phyloP scores from a whole-genome alignment of 2,113 vertebrate genomes.

The Apistogramma diplotaenia region DNA sequence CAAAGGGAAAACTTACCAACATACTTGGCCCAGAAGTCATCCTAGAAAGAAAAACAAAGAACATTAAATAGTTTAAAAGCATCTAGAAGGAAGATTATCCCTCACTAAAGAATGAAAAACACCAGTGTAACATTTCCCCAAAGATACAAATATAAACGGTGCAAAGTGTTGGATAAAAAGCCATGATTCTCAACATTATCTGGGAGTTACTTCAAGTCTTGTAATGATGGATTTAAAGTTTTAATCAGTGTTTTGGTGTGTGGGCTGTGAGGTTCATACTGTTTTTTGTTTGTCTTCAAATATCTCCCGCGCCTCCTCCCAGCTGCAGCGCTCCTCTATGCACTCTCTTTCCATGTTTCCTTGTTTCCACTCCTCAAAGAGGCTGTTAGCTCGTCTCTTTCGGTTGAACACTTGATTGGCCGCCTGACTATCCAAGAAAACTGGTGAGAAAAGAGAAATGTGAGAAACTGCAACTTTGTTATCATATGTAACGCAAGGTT shows the following conservation, averaged over 20 bases:
- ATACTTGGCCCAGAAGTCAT: conserved; percentile 87
- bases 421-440: conserved; percentile 79
- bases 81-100: not conserved
- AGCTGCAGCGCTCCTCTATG: conserved; percentile 82
- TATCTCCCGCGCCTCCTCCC: conserved; percentile 90
- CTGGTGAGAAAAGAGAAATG: conserved; percentile 68
- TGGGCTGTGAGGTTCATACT: conserved; percentile 60
- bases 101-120: too few species aligned
- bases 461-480: not conserved
- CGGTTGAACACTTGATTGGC: conserved; percentile 80
- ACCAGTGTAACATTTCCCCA: too few species aligned
- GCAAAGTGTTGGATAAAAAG: too few species aligned
- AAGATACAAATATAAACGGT: too few species aligned
- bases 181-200: not conserved
- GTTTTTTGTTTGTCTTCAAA: conserved; percentile 84
- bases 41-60: conserved; percentile 65
- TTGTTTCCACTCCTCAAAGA: conserved; percentile 81
- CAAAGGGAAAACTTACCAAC: conserved; percentile 76
- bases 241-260: not conserved
- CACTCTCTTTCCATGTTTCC: conserved; percentile 93
- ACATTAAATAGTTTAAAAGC: not conserved
- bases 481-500: not conserved
- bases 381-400: conserved; percentile 81
- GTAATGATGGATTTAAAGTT: not conserved
- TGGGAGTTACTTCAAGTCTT: not conserved